Evolutionary conservation across 2,797 vertebrate species (phyloP), one percentile per base, ranked within the genome.

Genomic region (Glyptemys insculpta): DNA sequence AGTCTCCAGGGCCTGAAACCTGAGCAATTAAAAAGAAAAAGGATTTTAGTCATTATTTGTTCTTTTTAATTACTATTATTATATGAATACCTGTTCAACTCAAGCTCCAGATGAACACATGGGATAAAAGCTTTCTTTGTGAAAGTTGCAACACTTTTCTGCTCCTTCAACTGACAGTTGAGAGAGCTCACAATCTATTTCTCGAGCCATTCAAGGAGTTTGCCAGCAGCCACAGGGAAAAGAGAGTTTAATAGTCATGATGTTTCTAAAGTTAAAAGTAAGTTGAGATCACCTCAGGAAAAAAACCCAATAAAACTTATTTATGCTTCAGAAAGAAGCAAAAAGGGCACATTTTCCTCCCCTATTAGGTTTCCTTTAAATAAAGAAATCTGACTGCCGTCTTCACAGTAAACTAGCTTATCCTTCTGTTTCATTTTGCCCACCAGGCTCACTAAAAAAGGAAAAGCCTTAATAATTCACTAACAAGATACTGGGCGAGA

Each of bases 181-280:
- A 44, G 37, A 91, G 81, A 52, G 52, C 18, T 25, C 25, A 27
- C 23, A 76, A 87, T 29, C 0, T 9, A 68, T 15, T 79, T 86
- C 2, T 57, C 2, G 23, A 82, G 5, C 5, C 44, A 25, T 83
- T 78, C 62, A 10, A 86, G 1, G 52, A 79, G 15, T 65, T 34
- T 27, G 72, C 85, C 57, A 86, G 1, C 12, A 65, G 53, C 88
- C n/a, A 12, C 23, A 91, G 57, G 29, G 16, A 83, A 85, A 83
- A 25, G 29, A 94, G 10, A 90, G 3, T 6, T 47, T 1, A 84
- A 2, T 72, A 95, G 4, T 56, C 74, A 50, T 44, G 37, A 44
- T 44, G 23, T 74, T 74, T 74, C 72, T 74, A 27, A 74, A 21
- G 23, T 74, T 74, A 96, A 92, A 93, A 57, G 4, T 23, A 82